Conservation (phyloP, 2,888 invertebrate species). For the Caenorhabditis japonica region DNA sequence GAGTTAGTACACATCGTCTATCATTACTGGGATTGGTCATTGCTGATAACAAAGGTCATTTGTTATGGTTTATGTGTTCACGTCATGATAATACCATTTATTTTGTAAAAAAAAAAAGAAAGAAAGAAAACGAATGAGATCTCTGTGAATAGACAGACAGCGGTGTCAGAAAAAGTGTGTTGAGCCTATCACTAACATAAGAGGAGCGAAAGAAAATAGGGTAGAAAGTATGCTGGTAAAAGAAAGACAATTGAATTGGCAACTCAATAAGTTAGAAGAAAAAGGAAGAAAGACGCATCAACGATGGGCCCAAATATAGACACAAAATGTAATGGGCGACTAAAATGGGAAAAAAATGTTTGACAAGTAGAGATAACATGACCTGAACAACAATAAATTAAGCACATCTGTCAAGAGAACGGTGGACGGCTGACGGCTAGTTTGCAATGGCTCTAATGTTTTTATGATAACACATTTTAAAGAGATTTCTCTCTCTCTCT, state of each 20-base stretch:
- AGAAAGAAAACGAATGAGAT: slow-evolving; percentile 17
- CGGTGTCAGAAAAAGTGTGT: neutral
- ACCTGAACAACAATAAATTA: slow-evolving; percentile 41
- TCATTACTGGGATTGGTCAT: slow-evolving; percentile 6
- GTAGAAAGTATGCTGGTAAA: neutral
- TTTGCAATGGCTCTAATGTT: neutral
- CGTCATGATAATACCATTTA: neutral
- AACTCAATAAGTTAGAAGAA: slow-evolving; percentile 15
- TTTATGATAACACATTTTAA: too few relatives aligned
- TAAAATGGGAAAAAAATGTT: slow-evolving; percentile 3
- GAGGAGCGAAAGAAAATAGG: slow-evolving; percentile 12
- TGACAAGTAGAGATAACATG: neutral
- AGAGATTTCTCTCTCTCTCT: too few relatives aligned
- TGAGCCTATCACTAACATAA: slow-evolving; percentile 1
- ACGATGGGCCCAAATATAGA: neutral
- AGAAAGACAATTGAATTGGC: slow-evolving; percentile 11
- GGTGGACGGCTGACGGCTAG: too few relatives aligned
- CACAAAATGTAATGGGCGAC: neutral
- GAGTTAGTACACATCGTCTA: too few relatives aligned
- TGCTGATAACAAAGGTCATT: slow-evolving; percentile 24
- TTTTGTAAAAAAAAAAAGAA: neutral
- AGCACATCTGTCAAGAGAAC: slow-evolving; percentile 15
- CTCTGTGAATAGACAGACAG: slow-evolving; percentile 10
- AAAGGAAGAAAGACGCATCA: slow-evolving; percentile 8
- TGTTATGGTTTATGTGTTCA: neutral